phyloP scores from a whole-genome alignment of 2,888 invertebrate genomes.

The Troglohyphantes excavatus region DNA sequence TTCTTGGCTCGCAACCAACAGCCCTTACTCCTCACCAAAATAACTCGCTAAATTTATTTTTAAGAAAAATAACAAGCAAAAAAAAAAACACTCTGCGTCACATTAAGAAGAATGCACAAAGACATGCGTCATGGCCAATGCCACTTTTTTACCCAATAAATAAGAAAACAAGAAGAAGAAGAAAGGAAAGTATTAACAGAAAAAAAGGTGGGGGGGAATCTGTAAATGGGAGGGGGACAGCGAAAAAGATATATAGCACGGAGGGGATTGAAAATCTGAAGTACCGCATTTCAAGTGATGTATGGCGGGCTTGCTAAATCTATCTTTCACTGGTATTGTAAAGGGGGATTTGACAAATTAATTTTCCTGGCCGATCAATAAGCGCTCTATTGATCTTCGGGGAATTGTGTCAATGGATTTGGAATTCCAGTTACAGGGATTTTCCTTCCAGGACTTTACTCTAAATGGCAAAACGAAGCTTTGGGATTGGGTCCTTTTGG shows the following conservation, averaged over 20 bases:
- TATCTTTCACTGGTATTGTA: constrained; percentile 72
- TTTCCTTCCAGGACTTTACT: not conserved
- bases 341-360: constrained; percentile 75
- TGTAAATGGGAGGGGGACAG: not conserved
- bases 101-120: constrained; percentile 39
- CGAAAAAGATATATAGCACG: constrained; percentile 49
- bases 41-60: constrained; percentile 6
- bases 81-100: constrained; percentile 16
- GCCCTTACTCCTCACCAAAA: not conserved
- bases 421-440: constrained; percentile 17
- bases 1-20: not conserved
- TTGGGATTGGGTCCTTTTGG: not conserved
- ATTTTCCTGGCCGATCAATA: constrained; percentile 70
- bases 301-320: constrained; percentile 60
- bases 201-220: not conserved
- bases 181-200: constrained; percentile 18
- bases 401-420: constrained; percentile 41
- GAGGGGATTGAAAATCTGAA: constrained; percentile 69
- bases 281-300: constrained; percentile 65
- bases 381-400: constrained; percentile 50
- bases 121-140: constrained; percentile 44
- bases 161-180: not conserved
- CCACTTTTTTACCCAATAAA: constrained; percentile 12
- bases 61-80: not conserved
- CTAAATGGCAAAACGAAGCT: not conserved